Evolutionary conservation across 2,113 vertebrate species (phyloP), one percentile per base, ranked within the genome.

Genomic region (cattle (Bos taurus)): DNA sequence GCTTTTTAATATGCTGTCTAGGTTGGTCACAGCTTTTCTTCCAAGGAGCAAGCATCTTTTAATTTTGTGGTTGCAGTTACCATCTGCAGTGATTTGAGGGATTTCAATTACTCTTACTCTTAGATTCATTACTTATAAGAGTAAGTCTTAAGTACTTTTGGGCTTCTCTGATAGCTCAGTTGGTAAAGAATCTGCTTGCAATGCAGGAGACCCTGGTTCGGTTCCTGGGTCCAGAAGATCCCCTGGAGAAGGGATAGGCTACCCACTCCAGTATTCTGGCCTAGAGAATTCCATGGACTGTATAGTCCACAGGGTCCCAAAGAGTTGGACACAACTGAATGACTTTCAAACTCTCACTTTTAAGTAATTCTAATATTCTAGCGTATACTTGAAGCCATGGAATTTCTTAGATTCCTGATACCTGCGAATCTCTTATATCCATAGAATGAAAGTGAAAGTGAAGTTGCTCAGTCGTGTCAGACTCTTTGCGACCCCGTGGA

Each of bases 281-380:
- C 67, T 40, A 40, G n/a, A 71, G n/a, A 71, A 71, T 71, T 71
- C 5, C n/a, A 40, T 23, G 11, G 19, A 40, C 67, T 71, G 5
- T 71, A 71, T 71, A 71, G n/a, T 23, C 19, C 19, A 40, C 0
- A 0, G n/a, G 19, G 19, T 71, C 1, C 0, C n/a, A 71, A 71
- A 71, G n/a, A 40, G 10, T 23, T 71, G 19, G n/a, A 71, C n/a
- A 40, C 5, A 6, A 71, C 10, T 40, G n/a, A 40, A 10, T 4
- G 21, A 71, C n/a, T 71, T n/a, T 71, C n/a, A 71, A 46, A 46
- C 67, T 71, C 2, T 71, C 67, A 40, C 19, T 71, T 77, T 91
- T 93, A 93, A 67, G n/a, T 54, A 50, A 90, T 59, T 92, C 52
- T 67, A 50, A 60, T 21, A 78, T 36, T 86, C 90, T 94, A 84